Percentiles rank a stretch among this genome's conserved stretches.
These are phyloP conservation scores for Tragelaphus strepsiceros DNA, from an alignment of 2,113 vertebrate genomes.

Conservation along the genomic window DNA sequence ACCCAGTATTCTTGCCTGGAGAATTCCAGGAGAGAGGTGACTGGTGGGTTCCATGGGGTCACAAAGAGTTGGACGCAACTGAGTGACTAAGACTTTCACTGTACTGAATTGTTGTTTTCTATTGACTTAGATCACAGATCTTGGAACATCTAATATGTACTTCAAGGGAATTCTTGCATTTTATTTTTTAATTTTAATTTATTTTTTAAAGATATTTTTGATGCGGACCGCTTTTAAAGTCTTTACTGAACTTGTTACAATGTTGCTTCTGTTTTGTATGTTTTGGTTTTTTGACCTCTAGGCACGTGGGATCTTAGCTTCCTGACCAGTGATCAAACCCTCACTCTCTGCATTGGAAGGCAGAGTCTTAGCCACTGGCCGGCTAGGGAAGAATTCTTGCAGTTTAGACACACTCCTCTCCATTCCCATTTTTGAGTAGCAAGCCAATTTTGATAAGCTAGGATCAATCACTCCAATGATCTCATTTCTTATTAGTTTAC, in stretches of 20 bases:
- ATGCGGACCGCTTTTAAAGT: background rate
- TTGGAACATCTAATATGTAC: background rate
- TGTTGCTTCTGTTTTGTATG: background rate
- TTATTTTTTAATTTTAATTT: background rate
- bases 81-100: background rate
- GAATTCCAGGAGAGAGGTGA: background rate
- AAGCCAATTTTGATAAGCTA: background rate
- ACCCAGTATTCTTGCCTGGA: background rate
- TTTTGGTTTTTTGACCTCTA: background rate
- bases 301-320: background rate
- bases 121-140: background rate
- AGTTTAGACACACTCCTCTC: background rate
- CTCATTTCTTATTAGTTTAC: background rate
- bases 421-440: background rate
- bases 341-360: background rate
- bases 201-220: background rate
- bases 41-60: background rate
- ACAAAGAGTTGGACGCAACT: background rate
- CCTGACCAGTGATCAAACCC: background rate
- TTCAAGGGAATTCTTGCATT: background rate
- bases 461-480: background rate
- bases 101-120: background rate
- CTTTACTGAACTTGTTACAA: background rate
- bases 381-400: background rate
- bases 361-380: background rate